A percentile compares a stretch with the other conserved stretches of the same genome.
Evolutionary conservation across 2,888 invertebrate genomes (phyloP).

Genomic region (Leucophora obtusa): DNA sequence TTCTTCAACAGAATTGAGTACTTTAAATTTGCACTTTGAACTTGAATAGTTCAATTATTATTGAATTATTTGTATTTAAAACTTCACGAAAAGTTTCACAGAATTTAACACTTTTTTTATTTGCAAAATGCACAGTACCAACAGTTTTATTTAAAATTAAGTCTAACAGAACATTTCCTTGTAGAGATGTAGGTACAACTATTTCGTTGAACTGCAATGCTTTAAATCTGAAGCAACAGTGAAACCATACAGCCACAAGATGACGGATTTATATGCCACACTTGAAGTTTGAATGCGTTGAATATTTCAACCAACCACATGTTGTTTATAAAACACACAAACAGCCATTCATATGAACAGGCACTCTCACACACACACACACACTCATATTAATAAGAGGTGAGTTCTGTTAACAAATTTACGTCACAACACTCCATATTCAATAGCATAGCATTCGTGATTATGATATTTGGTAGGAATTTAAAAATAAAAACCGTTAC

Average conservation of each 20-base stretch:
- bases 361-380: neutral
- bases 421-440: conserved; percentile 23
- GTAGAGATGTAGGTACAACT: conserved; percentile 32
- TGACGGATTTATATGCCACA: conserved; percentile 73
- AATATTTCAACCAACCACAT: conserved; percentile 57
- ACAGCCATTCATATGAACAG: conserved; percentile 3
- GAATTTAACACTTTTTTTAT: neutral
- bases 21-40: neutral
- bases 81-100: neutral
- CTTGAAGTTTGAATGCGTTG: conserved; percentile 22
- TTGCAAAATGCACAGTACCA: neutral
- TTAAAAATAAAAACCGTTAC: conserved; percentile 60
- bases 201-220: conserved; percentile 70
- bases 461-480: neutral
- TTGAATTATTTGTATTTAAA: neutral
- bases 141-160: neutral
- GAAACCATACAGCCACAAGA: conserved; percentile 70
- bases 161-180: conserved; percentile 22
- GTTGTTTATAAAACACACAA: conserved; percentile 49
- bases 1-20: neutral
- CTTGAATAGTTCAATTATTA: neutral
- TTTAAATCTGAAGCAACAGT: conserved; percentile 74
- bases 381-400: conserved; percentile 11
- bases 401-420: conserved; percentile 32
- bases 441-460: neutral